Conservation (phyloP, 2,797 vertebrate species). For the Dendrocincla tyrannina region DNA sequence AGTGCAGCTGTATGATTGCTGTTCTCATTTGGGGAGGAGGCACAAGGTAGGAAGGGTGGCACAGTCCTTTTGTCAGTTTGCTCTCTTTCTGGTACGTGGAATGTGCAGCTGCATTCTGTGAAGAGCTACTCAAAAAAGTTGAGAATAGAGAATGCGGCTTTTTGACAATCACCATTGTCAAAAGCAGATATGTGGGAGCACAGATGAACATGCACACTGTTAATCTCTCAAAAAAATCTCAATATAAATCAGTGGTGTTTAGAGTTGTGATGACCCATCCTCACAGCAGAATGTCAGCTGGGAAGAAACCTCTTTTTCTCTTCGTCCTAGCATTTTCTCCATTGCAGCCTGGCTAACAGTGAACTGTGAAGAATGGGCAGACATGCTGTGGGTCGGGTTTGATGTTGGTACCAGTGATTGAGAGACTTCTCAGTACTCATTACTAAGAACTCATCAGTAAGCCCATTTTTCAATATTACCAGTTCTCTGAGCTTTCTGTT, state of each 20-base stretch:
- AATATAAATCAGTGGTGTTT: not conserved
- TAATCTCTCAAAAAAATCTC: not conserved
- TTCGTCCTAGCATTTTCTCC: constrained; percentile 5
- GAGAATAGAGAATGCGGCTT: not conserved
- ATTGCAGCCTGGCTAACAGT: constrained; percentile 36
- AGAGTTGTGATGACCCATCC: constrained; percentile 1
- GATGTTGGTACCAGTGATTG: constrained; percentile 18
- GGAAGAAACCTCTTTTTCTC: constrained; percentile 30
- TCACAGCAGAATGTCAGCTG: constrained; percentile 7
- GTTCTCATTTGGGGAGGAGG: not conserved
- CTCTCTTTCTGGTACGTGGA: not conserved
- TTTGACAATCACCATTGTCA: not conserved
- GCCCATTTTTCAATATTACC: constrained; percentile 20
- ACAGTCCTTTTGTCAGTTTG: not conserved
- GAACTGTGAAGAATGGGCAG: constrained; percentile 24
- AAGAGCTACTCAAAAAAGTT: not conserved
- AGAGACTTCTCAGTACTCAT: constrained; percentile 36
- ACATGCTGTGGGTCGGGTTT: not conserved
- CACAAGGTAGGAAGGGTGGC: not conserved
- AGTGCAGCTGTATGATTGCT: not conserved
- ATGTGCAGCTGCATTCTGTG: not conserved
- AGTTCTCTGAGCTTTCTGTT: constrained; percentile 5
- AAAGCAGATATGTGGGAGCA: not conserved
- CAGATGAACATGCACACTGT: not conserved
- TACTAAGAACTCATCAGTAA: constrained; percentile 41